A percentile compares a stretch with the other conserved stretches of the same genome.
Evolutionary conservation across 2,888 invertebrate species (phyloP).

Genomic region (Saturnia pavonia): DNA sequence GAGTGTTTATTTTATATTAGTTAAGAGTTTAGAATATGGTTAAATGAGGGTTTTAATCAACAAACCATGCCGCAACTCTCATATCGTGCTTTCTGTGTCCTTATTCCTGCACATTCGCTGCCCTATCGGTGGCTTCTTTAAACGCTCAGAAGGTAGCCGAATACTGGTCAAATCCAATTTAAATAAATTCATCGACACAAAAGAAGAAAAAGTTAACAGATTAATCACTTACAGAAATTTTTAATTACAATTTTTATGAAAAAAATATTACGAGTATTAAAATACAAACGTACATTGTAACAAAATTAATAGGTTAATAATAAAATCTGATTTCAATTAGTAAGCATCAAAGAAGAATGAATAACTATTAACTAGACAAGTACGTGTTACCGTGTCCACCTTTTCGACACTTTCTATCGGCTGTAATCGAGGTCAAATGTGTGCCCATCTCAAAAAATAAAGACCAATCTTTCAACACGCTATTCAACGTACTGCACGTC

Average conservation of each 20-base stretch:
- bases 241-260: neutral
- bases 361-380: slow-evolving; percentile 11
- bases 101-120: no score
- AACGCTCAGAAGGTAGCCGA: no score
- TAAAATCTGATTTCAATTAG: neutral
- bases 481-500: slow-evolving; percentile 1
- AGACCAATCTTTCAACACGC: slow-evolving; percentile 11
- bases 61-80: no score
- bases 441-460: slow-evolving; percentile 10
- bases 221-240: no score
- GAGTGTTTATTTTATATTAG: no score
- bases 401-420: slow-evolving; percentile 14
- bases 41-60: no score
- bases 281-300: neutral
- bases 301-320: neutral
- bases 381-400: slow-evolving; percentile 9
- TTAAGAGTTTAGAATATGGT: no score
- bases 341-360: slow-evolving; percentile 10
- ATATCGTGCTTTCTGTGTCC: no score
- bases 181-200: no score
- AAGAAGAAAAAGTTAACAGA: no score
- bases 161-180: no score
- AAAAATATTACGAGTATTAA: neutral
- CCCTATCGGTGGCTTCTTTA: no score
- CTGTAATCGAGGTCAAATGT: slow-evolving; percentile 6